Conservation (phyloP, 2,888 invertebrate species). For the Nomada goodeniana region DNA sequence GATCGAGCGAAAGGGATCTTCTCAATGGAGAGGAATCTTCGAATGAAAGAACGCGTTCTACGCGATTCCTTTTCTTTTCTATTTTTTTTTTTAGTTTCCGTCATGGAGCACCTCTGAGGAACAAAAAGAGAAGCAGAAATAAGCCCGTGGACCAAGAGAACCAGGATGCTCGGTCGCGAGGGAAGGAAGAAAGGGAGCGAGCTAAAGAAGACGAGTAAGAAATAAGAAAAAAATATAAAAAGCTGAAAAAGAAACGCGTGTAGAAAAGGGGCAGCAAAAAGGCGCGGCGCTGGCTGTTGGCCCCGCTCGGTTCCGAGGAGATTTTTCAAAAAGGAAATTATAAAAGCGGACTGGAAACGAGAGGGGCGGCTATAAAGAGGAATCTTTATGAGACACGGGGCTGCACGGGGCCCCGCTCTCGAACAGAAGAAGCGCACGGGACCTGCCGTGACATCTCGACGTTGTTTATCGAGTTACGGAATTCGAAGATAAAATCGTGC, state of each 20-base stretch:
- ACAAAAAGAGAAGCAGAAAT: neutral
- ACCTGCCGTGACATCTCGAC: slow-evolving; percentile 73
- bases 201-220: neutral
- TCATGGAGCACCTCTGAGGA: slow-evolving; percentile 30
- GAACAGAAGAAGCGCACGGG: slow-evolving; percentile 61
- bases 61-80: slow-evolving; percentile 29
- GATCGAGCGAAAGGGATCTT: slow-evolving; percentile 37
- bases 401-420: slow-evolving; percentile 67
- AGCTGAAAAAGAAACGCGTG: neutral
- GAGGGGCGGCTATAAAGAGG: slow-evolving; percentile 83
- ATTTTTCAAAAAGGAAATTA: slow-evolving; percentile 84
- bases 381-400: slow-evolving; percentile 82
- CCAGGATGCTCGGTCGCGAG: slow-evolving; percentile 30
- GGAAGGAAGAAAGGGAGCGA: neutral
- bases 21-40: slow-evolving; percentile 62
- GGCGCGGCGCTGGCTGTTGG: slow-evolving; percentile 22
- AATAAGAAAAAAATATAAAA: neutral
- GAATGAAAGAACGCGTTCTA: slow-evolving; percentile 59
- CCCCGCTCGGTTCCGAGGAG: slow-evolving; percentile 41
- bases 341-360: slow-evolving; percentile 83
- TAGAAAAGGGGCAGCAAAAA: neutral
- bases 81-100: slow-evolving; percentile 1
- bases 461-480: slow-evolving; percentile 76
- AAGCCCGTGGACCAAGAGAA: neutral
- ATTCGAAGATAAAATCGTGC: slow-evolving; percentile 73